Percentiles rank a stretch among this genome's conserved stretches.
Evolutionary conservation across 2,797 vertebrate genomes (phyloP).

Genomic region (Molossus molossus): DNA sequence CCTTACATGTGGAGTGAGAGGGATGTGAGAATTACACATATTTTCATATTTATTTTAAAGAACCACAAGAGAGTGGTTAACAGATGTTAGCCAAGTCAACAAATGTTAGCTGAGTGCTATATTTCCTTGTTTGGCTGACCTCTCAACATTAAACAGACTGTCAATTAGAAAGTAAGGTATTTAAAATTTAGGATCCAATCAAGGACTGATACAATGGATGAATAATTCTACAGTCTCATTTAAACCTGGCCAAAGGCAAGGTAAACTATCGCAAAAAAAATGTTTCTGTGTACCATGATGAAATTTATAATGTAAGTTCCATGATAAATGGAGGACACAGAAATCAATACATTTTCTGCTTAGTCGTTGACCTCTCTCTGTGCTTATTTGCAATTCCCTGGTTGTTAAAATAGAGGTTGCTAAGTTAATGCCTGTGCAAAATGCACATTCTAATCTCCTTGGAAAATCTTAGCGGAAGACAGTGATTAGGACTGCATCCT

Average conservation of each 20-base stretch:
- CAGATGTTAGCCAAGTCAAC: not conserved
- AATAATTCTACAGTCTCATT: constrained; percentile 17
- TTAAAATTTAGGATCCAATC: constrained; percentile 50
- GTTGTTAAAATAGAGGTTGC: constrained; percentile 71
- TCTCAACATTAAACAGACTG: not conserved
- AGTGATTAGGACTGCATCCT: constrained; percentile 44
- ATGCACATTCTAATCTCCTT: not conserved
- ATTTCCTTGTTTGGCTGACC: not conserved
- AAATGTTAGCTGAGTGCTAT: not conserved
- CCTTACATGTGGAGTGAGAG: not conserved
- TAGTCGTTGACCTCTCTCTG: constrained; percentile 14
- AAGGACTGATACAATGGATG: constrained; percentile 1
- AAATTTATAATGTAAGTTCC: constrained; percentile 47
- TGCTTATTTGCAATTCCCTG: constrained; percentile 66
- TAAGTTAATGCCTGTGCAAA: constrained; percentile 61
- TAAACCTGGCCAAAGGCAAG: constrained; percentile 25
- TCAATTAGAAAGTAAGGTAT: not conserved
- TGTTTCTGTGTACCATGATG: not conserved
- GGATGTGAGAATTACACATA: not conserved
- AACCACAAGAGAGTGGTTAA: not conserved
- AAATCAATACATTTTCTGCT: constrained; percentile 73
- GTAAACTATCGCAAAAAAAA: constrained; percentile 42
- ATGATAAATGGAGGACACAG: constrained; percentile 67
- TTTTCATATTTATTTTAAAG: not conserved
- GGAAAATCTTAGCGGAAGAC: constrained; percentile 58